phyloP scores from a whole-genome alignment of 2,888 invertebrate genomes.

The Drosophila picticornis region DNA sequence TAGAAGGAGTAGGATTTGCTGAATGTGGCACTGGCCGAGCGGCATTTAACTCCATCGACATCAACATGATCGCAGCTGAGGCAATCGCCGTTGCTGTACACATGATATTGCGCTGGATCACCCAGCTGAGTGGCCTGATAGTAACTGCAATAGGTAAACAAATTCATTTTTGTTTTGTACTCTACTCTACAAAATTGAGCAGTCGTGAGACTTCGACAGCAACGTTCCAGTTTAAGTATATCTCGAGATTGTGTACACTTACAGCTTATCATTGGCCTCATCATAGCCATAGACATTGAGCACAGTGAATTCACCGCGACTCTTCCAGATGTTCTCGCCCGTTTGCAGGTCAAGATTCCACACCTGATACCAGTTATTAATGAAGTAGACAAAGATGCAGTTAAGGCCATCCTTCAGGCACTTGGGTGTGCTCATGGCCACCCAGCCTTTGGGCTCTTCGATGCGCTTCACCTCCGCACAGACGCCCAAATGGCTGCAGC shows the following conservation, averaged over 20 bases:
- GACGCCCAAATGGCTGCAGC: conserved; percentile 67
- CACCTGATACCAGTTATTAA: conserved; percentile 85
- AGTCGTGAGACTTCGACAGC: background rate
- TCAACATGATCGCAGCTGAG: conserved; percentile 89
- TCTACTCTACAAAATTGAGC: background rate
- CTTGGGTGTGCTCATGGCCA: conserved; percentile 87
- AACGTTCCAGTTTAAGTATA: background rate
- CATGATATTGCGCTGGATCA: conserved; percentile 90
- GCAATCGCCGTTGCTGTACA: conserved; percentile 87
- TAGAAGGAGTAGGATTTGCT: conserved; percentile 89
- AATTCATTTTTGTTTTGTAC: background rate
- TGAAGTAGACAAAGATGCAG: conserved; percentile 84
- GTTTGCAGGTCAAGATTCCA: conserved; percentile 83
- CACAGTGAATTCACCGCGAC: conserved; percentile 87
- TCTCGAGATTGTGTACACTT: conserved; percentile 65
- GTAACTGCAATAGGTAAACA: conserved; percentile 87
- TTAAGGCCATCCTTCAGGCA: conserved; percentile 71
- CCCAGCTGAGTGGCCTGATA: conserved; percentile 89
- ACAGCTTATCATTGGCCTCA: conserved; percentile 87
- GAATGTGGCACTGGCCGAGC: conserved; percentile 87
- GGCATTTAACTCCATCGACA: conserved; percentile 87
- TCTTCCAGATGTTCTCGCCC: conserved; percentile 76
- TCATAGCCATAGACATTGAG: conserved; percentile 88
- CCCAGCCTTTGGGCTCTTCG: conserved; percentile 90
- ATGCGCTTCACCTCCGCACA: conserved; percentile 85